Evolutionary conservation across 2,797 vertebrate genomes (phyloP), one percentile per base, ranked within the genome.

Genomic region (Acrocephalus scirpaceus): DNA sequence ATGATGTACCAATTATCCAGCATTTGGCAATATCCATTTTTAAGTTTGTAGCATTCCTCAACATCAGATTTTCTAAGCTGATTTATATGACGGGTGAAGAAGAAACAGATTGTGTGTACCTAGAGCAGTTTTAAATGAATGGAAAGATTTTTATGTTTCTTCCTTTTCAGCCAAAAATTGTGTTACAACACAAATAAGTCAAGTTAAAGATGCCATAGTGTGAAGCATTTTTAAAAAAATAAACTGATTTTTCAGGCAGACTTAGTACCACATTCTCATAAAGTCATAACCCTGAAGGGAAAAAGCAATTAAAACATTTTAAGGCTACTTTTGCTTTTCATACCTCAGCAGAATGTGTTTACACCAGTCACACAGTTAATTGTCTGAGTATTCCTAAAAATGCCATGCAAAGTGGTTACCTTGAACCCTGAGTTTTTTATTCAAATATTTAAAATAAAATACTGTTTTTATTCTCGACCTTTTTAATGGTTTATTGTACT

Each of bases 401-500:
- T 48, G 27, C 38, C 30, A 57, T 8, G 7, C 57, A 54, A 3
- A 11, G 66, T 70, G 18, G 61, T 79, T 88, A 86, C 40, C n/a
- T 86, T 58, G 47, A 87, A 79, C 38, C 23, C 91, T 45, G 54
- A 92, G 44, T 21, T 34, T 90, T 94, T 85, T 67, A 81, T 78
- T 88, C n/a, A 84, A 90, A 74, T 92, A 88, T 90, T 90, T 56
- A 89, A 95, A 93, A 94, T 90, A 78, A 96, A 93, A 45, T 56
- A 36, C 58, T 86, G 54, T 1, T 92, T 97, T 90, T 92, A 78
- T 77, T 92, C 77, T 94, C 54, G 85, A 34, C 48, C 45, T 86
- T 90, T 78, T 86, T 78, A 85, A 32, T 71, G 58, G 61, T 84
- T 95, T 76, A 94, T 93, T 75, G 57, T 86, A 81, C 72, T 95